Base-by-base conservation (phyloP, 2,888 invertebrate genomes). In the Himalopsyche kuldschensis region DNA sequence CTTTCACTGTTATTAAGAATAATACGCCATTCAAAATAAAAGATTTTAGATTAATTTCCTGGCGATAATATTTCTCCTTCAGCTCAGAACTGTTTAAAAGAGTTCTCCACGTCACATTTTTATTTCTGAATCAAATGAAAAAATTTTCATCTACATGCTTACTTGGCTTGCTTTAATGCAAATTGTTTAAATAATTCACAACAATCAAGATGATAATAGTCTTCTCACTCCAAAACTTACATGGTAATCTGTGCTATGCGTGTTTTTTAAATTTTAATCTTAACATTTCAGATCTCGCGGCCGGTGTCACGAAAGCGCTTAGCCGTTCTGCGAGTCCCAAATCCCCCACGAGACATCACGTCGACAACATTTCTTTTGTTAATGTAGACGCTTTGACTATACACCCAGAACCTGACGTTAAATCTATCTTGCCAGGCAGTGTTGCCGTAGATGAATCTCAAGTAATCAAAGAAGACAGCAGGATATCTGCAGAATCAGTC, bases 321-420 rank as follows among this genome's bases (percentile, higher is more conserved):
- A 90, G 89, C 87, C 89, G 88, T 87, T 90, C 90, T 84, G 89
- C 90, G 87, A 91, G 90, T 87, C 90, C 91, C 11, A 91, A 90
- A 88, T 92, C 92, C 86, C 92, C 92, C 32, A 90, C 90, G 17
- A 91, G 91, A 88, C 91, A 92, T 87, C 87, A 91, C 86, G 90
- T 90, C 24, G 92, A 91, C 86, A 91, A 92, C 86, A 85, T 91
- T 30, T 89, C 91, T 46, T 92, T 92, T 86, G 89, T 92, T 6
- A 92, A 91, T 86, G 91, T 92, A 41, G 91, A 91, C 85, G 92
- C 83, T 4, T 79, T 86, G 17, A 86, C 86, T 11, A 84, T 86
- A 78, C 86, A 86, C 41, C 85, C 85, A 81, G 84, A 86, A 75
- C 81, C 78, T 17, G 75, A 55, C 20, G 78, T 30, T 30, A 79